A percentile compares a stretch with the other conserved stretches of the same genome.
These are phyloP conservation scores for Hofmannophila pseudospretella DNA, from an alignment of 2,888 invertebrate genomes.

Conservation along the genomic window DNA sequence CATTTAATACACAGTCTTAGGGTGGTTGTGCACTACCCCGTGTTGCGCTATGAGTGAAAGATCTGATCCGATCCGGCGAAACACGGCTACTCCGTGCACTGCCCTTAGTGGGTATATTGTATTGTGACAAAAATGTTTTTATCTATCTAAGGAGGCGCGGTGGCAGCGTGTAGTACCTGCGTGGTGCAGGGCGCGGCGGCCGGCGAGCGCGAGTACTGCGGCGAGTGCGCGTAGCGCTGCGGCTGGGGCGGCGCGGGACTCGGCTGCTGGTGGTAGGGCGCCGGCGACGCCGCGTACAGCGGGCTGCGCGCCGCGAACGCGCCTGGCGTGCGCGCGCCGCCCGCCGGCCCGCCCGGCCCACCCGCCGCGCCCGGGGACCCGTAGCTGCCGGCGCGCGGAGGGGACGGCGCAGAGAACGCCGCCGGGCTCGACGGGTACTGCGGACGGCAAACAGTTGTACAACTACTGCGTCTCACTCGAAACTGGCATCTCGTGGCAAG, in stretches of 20 bases:
- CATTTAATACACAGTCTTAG: too few relatives aligned
- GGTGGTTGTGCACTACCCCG: too few relatives aligned
- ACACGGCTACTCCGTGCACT: too few relatives aligned
- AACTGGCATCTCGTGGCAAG: too few relatives aligned
- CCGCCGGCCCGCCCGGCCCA: conserved; percentile 10
- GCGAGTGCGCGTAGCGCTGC: conserved; percentile 29
- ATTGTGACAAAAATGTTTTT: too few relatives aligned
- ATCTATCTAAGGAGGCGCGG: too few relatives aligned
- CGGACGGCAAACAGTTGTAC: neutral
- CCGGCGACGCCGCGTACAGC: conserved; percentile 37
- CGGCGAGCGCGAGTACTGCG: conserved; percentile 15
- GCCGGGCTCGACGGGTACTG: conserved; percentile 57
- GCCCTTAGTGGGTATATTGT: too few relatives aligned
- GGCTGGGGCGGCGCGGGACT: conserved; percentile 49
- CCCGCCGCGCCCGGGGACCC: conserved; percentile 11
- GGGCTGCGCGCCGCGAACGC: conserved; percentile 13
- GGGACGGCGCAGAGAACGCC: conserved; percentile 40
- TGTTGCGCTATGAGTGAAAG: too few relatives aligned
- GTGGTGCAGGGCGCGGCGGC: conserved; percentile 24
- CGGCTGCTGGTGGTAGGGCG: conserved; percentile 19
- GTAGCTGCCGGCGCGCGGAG: conserved; percentile 28
- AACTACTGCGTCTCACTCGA: too few relatives aligned
- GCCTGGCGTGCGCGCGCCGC: conserved; percentile 9
- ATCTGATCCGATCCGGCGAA: too few relatives aligned
- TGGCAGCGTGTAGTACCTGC: conserved; percentile 8